Percentiles rank a stretch among this genome's conserved stretches.
Evolutionary conservation across 2,888 invertebrate genomes (phyloP).

Genomic region (Nebria salina): DNA sequence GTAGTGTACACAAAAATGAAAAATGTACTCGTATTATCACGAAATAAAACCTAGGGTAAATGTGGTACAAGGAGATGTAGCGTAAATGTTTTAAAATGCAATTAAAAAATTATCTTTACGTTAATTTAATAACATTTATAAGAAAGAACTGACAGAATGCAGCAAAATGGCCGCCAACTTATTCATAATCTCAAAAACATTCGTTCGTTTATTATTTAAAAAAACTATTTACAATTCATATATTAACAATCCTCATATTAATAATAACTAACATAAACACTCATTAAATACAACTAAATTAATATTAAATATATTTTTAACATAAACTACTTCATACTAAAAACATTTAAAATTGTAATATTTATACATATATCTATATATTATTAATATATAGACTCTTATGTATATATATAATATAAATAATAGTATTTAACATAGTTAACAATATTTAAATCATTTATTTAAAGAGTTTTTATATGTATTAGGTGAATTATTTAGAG

Average conservation of each 20-base stretch:
- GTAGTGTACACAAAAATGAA: constrained; percentile 38
- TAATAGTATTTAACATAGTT: neutral
- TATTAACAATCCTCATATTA: neutral
- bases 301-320: neutral
- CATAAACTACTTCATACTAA: too few species aligned
- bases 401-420: too few species aligned
- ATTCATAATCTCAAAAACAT: constrained; percentile 40
- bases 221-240: constrained; percentile 2
- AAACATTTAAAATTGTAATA: too few species aligned
- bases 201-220: constrained; percentile 24
- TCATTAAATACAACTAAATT: neutral
- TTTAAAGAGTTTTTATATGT: neutral
- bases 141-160: constrained; percentile 49
- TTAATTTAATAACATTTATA: constrained; percentile 48
- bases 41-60: constrained; percentile 29
- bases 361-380: too few species aligned
- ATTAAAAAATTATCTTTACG: constrained; percentile 46
- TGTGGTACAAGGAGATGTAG: constrained; percentile 34
- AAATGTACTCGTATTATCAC: constrained; percentile 23
- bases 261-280: neutral
- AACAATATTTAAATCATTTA: neutral
- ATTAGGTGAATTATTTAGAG: neutral
- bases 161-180: constrained; percentile 49
- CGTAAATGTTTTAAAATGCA: constrained; percentile 45
- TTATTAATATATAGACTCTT: too few species aligned